A percentile compares a stretch with the other conserved stretches of the same genome.
These are phyloP conservation scores for Sebastes itinus DNA, from an alignment of 2,797 vertebrate genomes.

Conservation along the genomic window DNA sequence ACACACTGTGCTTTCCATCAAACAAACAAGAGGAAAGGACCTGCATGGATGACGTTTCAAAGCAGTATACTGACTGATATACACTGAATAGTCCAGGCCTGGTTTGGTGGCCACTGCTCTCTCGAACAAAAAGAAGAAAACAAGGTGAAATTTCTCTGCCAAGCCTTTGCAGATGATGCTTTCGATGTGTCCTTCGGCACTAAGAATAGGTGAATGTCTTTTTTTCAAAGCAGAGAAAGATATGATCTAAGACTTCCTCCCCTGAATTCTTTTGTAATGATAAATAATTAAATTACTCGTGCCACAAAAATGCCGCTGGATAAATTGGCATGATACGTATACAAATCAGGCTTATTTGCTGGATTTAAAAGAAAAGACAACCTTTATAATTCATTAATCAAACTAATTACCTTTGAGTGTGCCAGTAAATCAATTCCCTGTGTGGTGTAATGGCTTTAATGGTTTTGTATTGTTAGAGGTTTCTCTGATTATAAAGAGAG, in stretches of 20 bases:
- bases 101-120: neutral
- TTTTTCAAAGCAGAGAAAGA: constrained; percentile 13
- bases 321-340: constrained; percentile 1
- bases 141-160: neutral
- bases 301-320: constrained; percentile 1
- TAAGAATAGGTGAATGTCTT: neutral
- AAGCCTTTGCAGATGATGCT: neutral
- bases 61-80: neutral
- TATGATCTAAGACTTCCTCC: neutral
- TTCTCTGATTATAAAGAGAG: constrained; percentile 26
- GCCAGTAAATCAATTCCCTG: constrained; percentile 40
- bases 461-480: constrained; percentile 33
- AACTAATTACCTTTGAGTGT: constrained; percentile 45
- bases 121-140: neutral
- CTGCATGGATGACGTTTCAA: neutral
- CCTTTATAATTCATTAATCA: constrained; percentile 52
- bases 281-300: constrained; percentile 24
- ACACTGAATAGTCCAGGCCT: neutral
- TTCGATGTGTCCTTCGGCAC: neutral
- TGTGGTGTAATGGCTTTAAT: constrained; percentile 39
- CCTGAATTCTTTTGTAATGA: constrained; percentile 13
- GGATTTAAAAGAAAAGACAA: constrained; percentile 34
- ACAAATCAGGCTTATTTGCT: constrained; percentile 24
- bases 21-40: neutral
- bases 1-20: neutral